These are phyloP conservation scores for Ommatoiulus sabulosus DNA, from an alignment of 2,888 invertebrate genomes.

Conservation along the genomic window DNA sequence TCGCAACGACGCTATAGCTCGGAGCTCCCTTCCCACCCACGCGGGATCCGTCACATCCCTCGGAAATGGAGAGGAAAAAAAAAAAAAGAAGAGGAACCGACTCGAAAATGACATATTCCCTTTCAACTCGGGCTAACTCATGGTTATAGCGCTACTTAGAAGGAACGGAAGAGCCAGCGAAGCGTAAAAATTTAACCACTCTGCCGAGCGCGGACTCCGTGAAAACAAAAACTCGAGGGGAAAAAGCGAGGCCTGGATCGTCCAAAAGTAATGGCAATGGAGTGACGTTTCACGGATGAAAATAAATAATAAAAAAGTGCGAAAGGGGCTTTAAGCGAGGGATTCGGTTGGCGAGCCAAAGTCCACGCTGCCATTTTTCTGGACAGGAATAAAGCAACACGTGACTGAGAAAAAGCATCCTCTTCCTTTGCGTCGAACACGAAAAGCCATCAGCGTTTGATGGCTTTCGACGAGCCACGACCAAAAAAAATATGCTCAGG, in stretches of 20 bases:
- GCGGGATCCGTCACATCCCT: background rate
- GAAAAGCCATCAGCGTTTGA: background rate
- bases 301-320: constrained; percentile 25
- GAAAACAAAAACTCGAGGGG: constrained; percentile 43
- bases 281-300: constrained; percentile 9
- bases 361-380: background rate
- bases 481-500: background rate
- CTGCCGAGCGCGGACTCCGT: background rate
- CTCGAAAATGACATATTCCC: constrained; percentile 43
- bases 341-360: background rate
- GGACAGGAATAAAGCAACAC: background rate
- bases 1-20: background rate
- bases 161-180: background rate
- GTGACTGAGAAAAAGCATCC: background rate
- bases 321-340: background rate
- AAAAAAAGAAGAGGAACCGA: background rate
- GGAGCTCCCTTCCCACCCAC: background rate
- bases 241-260: background rate
- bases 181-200: constrained; percentile 43
- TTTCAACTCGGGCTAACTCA: constrained; percentile 40
- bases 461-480: background rate
- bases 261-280: background rate
- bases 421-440: background rate
- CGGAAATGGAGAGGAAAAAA: constrained; percentile 8
- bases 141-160: constrained; percentile 31